Percentiles rank a stretch among this genome's conserved stretches.
These are phyloP conservation scores for Diceros bicornis DNA, from an alignment of 2,797 vertebrate genomes.

Conservation along the genomic window DNA sequence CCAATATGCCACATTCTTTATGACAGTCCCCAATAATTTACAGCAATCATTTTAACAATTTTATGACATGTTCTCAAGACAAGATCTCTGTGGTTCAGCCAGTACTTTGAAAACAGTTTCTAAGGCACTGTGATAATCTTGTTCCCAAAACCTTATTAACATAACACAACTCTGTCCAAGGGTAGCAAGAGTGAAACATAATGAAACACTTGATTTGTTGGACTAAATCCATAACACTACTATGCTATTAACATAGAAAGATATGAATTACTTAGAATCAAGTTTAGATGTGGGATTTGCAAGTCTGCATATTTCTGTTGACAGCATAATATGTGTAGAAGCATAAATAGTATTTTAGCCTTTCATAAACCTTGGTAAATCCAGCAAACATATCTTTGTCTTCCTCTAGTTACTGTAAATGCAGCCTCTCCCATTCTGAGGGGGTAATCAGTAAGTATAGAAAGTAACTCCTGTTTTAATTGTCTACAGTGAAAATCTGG, in stretches of 20 bases:
- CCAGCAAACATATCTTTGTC: constrained; percentile 32
- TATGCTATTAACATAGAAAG: constrained; percentile 69
- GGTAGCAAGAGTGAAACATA: constrained; percentile 38
- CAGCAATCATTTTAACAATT: constrained; percentile 57
- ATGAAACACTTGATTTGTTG: constrained; percentile 68
- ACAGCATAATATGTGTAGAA: constrained; percentile 64
- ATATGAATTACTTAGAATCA: constrained; percentile 64
- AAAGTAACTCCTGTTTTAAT: constrained; percentile 63
- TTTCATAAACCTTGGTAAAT: constrained; percentile 63
- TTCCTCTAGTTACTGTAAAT: constrained; percentile 37
- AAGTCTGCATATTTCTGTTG: constrained; percentile 75
- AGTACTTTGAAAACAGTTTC: constrained; percentile 56
- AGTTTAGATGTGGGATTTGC: constrained; percentile 70
- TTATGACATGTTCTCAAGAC: constrained; percentile 25
- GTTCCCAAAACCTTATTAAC: constrained; percentile 53
- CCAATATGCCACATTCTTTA: constrained; percentile 20
- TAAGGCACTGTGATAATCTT: constrained; percentile 30
- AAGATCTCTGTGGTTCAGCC: constrained; percentile 2
- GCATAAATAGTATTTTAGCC: constrained; percentile 59
- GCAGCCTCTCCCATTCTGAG: neutral
- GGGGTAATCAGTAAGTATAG: constrained; percentile 34
- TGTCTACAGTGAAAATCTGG: constrained; percentile 7
- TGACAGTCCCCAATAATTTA: constrained; percentile 30
- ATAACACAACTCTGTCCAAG: constrained; percentile 26
- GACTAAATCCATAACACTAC: constrained; percentile 41